These are phyloP conservation scores for Narcine bancroftii DNA, from an alignment of 2,113 vertebrate genomes.

Conservation along the genomic window DNA sequence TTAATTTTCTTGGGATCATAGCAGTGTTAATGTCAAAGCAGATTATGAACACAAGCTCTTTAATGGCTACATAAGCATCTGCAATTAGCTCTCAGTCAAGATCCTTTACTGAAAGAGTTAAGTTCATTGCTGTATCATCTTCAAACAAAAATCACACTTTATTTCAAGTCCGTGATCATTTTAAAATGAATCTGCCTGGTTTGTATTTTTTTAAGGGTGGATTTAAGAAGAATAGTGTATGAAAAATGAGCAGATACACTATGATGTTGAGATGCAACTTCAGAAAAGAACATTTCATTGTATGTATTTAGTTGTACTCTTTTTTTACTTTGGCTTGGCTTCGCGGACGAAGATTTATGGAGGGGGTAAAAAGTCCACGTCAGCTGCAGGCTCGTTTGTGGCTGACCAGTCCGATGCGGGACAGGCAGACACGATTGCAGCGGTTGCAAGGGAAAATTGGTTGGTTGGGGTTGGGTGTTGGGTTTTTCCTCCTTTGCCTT, in stretches of 20 bases:
- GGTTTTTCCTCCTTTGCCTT: no score
- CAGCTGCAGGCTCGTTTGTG: no score
- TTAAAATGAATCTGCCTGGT: slow-evolving; percentile 5
- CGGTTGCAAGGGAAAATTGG: no score
- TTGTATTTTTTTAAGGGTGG: background rate
- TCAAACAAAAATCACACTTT: background rate
- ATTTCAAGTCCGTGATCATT: background rate
- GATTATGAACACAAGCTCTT: slow-evolving; percentile 51
- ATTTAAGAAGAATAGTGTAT: background rate
- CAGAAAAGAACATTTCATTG: background rate
- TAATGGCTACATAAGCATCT: slow-evolving; percentile 13
- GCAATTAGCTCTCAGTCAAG: background rate
- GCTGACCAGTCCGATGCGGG: no score
- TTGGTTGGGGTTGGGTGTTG: no score
- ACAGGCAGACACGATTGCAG: no score
- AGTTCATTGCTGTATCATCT: background rate
- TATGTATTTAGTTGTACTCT: no score
- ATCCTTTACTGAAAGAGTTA: background rate
- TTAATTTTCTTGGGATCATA: slow-evolving; percentile 56
- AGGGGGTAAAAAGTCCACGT: no score
- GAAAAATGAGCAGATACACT: background rate
- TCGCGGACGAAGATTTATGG: no score
- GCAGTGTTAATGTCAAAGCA: slow-evolving; percentile 49
- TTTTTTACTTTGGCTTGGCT: no score
- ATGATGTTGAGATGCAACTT: background rate